Conservation (phyloP, 2,888 invertebrate genomes). For the Euzophera pinguis region DNA sequence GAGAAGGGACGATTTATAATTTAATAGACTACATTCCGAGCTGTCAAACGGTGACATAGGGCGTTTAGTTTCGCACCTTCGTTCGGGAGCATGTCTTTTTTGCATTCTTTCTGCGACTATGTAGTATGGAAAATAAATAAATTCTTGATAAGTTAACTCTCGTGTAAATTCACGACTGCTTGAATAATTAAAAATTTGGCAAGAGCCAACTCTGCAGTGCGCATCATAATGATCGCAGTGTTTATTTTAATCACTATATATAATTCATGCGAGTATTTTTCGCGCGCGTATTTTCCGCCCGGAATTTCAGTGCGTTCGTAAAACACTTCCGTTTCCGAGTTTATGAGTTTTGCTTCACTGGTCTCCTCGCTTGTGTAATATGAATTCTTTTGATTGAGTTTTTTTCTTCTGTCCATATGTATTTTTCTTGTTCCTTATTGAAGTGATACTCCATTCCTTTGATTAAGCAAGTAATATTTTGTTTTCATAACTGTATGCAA, state of each 20-base stretch:
- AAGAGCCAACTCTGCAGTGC: constrained; percentile 49
- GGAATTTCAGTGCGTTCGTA: constrained; percentile 27
- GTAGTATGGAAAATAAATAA: neutral
- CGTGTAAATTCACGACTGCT: constrained; percentile 18
- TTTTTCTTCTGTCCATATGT: neutral
- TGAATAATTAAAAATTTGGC: constrained; percentile 62
- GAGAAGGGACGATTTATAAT: constrained; percentile 62
- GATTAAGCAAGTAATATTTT: neutral
- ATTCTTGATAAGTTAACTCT: too few relatives aligned
- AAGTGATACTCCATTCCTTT: neutral
- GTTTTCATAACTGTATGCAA: too few relatives aligned
- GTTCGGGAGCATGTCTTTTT: neutral
- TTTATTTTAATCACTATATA: constrained; percentile 29
- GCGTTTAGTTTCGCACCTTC: constrained; percentile 33
- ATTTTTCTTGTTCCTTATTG: neutral
- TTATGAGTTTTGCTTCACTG: constrained; percentile 15
- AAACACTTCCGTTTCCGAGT: constrained; percentile 17
- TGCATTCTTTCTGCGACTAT: neutral
- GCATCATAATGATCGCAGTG: constrained; percentile 37
- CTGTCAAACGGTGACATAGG: constrained; percentile 50
- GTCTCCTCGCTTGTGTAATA: constrained; percentile 10
- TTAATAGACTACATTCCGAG: constrained; percentile 58
- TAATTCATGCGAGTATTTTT: neutral
- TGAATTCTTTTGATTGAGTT: neutral
- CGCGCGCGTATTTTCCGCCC: neutral